Evolutionary conservation across 2,113 vertebrate genomes (phyloP), one percentile per base, ranked within the genome.

Genomic region (Eptesicus fuscus): DNA sequence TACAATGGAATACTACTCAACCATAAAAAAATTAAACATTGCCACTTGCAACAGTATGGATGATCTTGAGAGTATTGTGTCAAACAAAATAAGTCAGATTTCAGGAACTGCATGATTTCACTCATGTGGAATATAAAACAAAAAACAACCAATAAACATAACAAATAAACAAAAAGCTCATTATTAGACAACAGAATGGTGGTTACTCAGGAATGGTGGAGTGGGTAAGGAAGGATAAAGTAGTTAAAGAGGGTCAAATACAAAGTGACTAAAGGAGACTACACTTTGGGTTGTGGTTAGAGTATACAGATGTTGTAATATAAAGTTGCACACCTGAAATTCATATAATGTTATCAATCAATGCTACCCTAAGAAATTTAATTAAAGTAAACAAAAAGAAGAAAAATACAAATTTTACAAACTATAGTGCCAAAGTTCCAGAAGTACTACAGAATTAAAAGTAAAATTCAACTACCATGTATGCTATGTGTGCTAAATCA

Each of bases 401-500:
- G 35, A 70, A 74, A 49, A 86, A 74, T 61, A 70, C 2, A 83
- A 63, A 87, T 23, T 65, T 83, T 95, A 94, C 4, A 91, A 85
- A 91, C 51, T 40, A 82, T 1, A 30, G 40, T 90, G 70, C 37
- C 20, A 67, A 90, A 32, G 22, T 63, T 83, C 22, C 56, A 70
- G 12, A 92, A 76, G 79, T 70, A 84, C 16, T 76, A 61, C 5
- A 84, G 22, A 90, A 95, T 20, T 67, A 78, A 88, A 96, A 94
- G 73, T 67, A 92, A 90, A 88, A 88, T 85, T 30, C 87, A 83
- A 88, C 40, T 22, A 37, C 40, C 32, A 47, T 14, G 5, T 73
- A 83, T 86, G 4, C 7, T 37, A 90, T 63, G 89, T 95, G 73
- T 47, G 23, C 20, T 67, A 95, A 93, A 83, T 67, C 61, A 83